phyloP scores from a whole-genome alignment of 2,888 invertebrate species.

The Harpalus rufipes region DNA sequence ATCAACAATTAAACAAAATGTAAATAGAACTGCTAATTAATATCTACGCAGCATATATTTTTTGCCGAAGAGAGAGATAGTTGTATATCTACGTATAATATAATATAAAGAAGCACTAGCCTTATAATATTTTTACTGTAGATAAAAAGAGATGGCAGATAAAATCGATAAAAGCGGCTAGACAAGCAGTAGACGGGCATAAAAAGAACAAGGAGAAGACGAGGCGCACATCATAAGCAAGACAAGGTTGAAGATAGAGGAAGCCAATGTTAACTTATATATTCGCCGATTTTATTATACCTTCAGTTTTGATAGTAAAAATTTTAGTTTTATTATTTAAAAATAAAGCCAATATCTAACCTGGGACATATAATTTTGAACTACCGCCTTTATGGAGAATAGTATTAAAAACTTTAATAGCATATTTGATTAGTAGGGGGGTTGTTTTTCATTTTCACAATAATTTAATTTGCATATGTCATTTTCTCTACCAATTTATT shows the following conservation, averaged over 20 bases:
- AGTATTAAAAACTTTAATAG: conserved; percentile 63
- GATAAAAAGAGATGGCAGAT: conserved; percentile 74
- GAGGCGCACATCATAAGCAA: neutral
- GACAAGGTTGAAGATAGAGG: conserved; percentile 34
- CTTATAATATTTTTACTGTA: conserved; percentile 70
- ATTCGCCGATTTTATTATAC: conserved; percentile 62
- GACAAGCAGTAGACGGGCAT: conserved; percentile 74
- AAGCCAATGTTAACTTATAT: conserved; percentile 60
- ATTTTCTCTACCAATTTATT: no score
- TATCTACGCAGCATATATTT: neutral
- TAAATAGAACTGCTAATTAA: neutral
- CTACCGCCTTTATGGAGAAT: conserved; percentile 49
- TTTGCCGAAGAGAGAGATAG: neutral
- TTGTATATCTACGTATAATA: neutral
- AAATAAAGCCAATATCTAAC: conserved; percentile 66
- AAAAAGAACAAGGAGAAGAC: conserved; percentile 67
- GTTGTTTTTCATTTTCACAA: no score
- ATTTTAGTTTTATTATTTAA: conserved; percentile 66
- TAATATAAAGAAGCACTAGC: conserved; percentile 37
- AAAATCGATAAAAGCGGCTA: conserved; percentile 78
- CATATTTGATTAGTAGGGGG: conserved; percentile 28
- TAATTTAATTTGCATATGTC: no score
- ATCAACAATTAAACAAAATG: neutral
- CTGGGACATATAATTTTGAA: conserved; percentile 62
- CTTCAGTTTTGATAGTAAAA: conserved; percentile 64